Conservation (phyloP, 2,113 vertebrate genomes). For the Laticauda colubrina region DNA sequence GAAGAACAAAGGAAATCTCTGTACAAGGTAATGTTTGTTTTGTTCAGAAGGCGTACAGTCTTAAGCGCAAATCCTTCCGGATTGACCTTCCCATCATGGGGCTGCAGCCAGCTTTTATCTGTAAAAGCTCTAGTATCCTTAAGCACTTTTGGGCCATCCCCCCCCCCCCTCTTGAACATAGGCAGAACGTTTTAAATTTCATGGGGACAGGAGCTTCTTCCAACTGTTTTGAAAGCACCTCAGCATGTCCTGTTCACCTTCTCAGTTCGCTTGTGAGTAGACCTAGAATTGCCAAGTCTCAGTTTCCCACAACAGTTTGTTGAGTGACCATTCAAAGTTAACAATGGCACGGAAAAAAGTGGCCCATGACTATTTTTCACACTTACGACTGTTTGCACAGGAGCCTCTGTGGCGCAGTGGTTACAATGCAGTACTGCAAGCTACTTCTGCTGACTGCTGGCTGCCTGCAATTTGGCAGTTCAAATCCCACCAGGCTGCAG, state of each 20-base stretch:
- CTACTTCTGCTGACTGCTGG: no score
- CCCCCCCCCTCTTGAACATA: no score
- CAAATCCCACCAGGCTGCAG: no score
- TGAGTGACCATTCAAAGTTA: neutral
- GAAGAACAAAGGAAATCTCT: slow-evolving; percentile 10
- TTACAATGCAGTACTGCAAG: no score
- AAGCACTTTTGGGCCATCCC: neutral
- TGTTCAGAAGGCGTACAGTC: neutral
- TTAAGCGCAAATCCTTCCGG: neutral
- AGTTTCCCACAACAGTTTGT: neutral
- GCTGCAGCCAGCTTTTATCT: neutral
- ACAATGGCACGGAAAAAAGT: neutral
- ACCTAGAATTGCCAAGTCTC: neutral
- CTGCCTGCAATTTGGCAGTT: no score
- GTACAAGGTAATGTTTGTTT: neutral
- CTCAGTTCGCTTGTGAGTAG: neutral
- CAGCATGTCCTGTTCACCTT: neutral
- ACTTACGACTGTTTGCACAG: neutral
- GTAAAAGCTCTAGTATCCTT: neutral
- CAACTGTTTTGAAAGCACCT: neutral
- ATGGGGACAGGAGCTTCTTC: neutral
- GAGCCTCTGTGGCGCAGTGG: no score
- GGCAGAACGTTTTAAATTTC: no score
- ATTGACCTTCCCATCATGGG: no score
- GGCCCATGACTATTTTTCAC: neutral